Conservation (phyloP, 2,888 invertebrate species). For the Aleiodes leptofemur region DNA sequence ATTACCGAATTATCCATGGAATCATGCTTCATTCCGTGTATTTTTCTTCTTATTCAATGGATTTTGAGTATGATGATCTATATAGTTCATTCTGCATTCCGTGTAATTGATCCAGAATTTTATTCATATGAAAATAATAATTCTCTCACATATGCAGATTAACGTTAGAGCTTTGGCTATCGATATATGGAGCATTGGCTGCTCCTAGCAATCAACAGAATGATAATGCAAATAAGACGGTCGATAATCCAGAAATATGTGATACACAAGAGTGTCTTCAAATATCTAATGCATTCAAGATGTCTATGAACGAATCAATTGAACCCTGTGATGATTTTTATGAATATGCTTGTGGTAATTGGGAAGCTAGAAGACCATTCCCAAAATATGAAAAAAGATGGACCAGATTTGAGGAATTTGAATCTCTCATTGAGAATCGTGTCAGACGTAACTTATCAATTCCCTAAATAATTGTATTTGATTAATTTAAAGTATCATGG, state of each 20-base stretch:
- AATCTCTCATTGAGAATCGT: constrained; percentile 43
- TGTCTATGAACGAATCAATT: constrained; percentile 53
- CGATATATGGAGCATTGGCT: not conserved
- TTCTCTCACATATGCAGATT: no score
- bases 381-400: constrained; percentile 54
- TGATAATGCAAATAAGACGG: not conserved
- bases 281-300: not conserved
- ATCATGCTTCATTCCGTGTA: no score
- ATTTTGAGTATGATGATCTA: no score
- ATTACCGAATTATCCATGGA: no score
- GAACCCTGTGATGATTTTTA: constrained; percentile 63
- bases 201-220: not conserved
- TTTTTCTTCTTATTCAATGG: no score
- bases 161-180: not conserved
- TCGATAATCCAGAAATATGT: not conserved
- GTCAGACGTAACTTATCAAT: constrained; percentile 41
- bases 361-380: constrained; percentile 48
- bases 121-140: no score
- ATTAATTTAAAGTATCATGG: no score
- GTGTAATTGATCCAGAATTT: no score
- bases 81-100: no score
- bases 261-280: constrained; percentile 1
- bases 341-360: constrained; percentile 61
- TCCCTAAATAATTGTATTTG: no score
- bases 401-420: constrained; percentile 51